phyloP scores from a whole-genome alignment of 2,888 invertebrate species.

The Drosophila phalerata region DNA sequence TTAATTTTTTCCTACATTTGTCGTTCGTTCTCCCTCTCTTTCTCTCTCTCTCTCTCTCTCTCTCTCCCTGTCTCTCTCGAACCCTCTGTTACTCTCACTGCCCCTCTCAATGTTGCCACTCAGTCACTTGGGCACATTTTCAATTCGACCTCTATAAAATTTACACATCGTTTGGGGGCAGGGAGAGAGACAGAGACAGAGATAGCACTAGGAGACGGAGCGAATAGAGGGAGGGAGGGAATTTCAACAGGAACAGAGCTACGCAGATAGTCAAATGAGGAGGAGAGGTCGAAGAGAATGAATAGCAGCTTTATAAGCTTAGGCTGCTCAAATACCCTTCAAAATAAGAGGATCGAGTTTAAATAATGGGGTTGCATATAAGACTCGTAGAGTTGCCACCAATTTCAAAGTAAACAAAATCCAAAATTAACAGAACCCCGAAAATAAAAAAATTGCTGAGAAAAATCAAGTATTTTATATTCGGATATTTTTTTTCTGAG shows the following conservation, averaged over 20 bases:
- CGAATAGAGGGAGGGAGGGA: neutral
- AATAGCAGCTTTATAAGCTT: neutral
- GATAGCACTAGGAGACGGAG: neutral
- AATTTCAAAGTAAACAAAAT: too few relatives aligned
- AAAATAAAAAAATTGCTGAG: too few relatives aligned
- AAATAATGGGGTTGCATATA: too few relatives aligned
- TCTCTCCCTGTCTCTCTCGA: neutral
- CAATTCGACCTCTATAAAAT: conserved; percentile 79
- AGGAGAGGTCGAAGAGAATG: neutral
- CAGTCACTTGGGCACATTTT: conserved; percentile 70
- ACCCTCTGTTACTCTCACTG: neutral
- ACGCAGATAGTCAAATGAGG: conserved; percentile 41
- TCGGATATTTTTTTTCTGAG: too few relatives aligned
- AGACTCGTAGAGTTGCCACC: too few relatives aligned
- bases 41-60: neutral
- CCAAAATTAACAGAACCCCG: too few relatives aligned
- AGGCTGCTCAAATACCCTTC: neutral
- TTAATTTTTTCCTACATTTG: conserved; percentile 77
- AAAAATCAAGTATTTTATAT: too few relatives aligned
- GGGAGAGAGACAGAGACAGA: neutral
- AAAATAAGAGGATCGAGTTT: too few relatives aligned
- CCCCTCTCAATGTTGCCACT: conserved; percentile 5
- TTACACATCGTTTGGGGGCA: conserved; percentile 48
- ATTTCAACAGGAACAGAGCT: conserved; percentile 22
- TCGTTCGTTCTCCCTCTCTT: conserved; percentile 25